These are phyloP conservation scores for Festucalex cinctus DNA, from an alignment of 2,113 vertebrate species.

Conservation along the genomic window DNA sequence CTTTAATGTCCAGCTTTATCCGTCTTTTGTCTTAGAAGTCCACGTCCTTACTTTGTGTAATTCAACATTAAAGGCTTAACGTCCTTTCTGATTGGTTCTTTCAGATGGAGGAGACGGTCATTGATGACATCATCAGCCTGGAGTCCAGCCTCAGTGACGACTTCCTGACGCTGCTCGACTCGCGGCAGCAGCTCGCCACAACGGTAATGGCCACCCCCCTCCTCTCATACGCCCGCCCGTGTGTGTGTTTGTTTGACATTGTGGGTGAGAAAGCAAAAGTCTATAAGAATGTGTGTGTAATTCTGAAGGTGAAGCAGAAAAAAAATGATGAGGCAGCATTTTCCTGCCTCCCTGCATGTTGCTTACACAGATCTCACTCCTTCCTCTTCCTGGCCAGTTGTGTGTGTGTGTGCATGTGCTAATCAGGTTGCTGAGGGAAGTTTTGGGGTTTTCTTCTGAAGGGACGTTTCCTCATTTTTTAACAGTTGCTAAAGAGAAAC, in stretches of 20 bases:
- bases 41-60: background rate
- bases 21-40: background rate
- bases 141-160: slow-evolving; percentile 93
- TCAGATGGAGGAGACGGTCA: slow-evolving; percentile 84
- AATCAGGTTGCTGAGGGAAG: background rate
- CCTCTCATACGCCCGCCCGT: background rate
- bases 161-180: slow-evolving; percentile 81
- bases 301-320: background rate
- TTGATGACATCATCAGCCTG: slow-evolving; percentile 90
- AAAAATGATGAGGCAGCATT: slow-evolving; percentile 1
- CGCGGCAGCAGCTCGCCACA: slow-evolving; percentile 80
- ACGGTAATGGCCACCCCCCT: slow-evolving; percentile 66
- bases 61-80: background rate
- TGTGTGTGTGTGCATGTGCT: background rate
- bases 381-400: background rate
- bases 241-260: background rate
- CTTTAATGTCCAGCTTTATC: slow-evolving; percentile 29
- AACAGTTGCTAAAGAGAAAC: background rate
- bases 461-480: slow-evolving; percentile 25
- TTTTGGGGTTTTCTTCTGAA: background rate
- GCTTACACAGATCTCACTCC: background rate
- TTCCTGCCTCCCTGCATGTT: background rate
- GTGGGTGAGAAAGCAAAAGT: background rate
- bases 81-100: slow-evolving; percentile 25
- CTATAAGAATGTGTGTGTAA: background rate